phyloP scores from a whole-genome alignment of 2,888 invertebrate genomes.

The Drosophila monieri region DNA sequence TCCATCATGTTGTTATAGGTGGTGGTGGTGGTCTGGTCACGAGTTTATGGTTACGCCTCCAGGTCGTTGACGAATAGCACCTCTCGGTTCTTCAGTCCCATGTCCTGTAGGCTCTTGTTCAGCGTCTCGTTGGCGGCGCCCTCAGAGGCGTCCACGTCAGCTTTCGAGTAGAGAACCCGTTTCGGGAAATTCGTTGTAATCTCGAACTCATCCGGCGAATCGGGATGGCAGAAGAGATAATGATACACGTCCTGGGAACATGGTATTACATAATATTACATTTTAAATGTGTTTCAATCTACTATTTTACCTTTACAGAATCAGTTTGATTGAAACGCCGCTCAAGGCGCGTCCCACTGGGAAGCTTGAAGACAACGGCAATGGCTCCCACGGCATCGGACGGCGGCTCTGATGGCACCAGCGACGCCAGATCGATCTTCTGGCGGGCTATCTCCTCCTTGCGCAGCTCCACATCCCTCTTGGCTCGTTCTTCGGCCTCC shows the following conservation, averaged over 20 bases:
- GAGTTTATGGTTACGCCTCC: constrained; percentile 87
- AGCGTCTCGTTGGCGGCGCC: constrained; percentile 49
- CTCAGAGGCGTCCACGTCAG: constrained; percentile 52
- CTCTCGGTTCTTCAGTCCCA: constrained; percentile 94
- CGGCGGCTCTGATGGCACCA: constrained; percentile 91
- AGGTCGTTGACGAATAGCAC: constrained; percentile 97
- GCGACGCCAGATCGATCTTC: constrained; percentile 87
- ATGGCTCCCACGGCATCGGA: constrained; percentile 89
- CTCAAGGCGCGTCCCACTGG: constrained; percentile 94
- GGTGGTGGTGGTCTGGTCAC: constrained; percentile 39
- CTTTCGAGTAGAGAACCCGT: constrained; percentile 87
- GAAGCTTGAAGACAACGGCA: constrained; percentile 95
- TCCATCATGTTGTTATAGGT: constrained; percentile 33
- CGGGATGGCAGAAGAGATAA: constrained; percentile 97
- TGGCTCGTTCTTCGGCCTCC: constrained; percentile 84
- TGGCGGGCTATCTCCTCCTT: constrained; percentile 87
- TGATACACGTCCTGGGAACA: constrained; percentile 92
- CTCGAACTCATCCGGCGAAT: constrained; percentile 96
- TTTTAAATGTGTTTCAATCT: background rate
- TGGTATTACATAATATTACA: background rate
- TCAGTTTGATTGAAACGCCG: constrained; percentile 92
- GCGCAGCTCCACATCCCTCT: constrained; percentile 85
- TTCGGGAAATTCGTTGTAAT: constrained; percentile 98
- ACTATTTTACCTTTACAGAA: constrained; percentile 90
- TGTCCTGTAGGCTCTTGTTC: constrained; percentile 85